Percentiles rank a stretch among this genome's conserved stretches.
Evolutionary conservation across 2,888 invertebrate species (phyloP).

Genomic region (Cheilosia vulpina): DNA sequence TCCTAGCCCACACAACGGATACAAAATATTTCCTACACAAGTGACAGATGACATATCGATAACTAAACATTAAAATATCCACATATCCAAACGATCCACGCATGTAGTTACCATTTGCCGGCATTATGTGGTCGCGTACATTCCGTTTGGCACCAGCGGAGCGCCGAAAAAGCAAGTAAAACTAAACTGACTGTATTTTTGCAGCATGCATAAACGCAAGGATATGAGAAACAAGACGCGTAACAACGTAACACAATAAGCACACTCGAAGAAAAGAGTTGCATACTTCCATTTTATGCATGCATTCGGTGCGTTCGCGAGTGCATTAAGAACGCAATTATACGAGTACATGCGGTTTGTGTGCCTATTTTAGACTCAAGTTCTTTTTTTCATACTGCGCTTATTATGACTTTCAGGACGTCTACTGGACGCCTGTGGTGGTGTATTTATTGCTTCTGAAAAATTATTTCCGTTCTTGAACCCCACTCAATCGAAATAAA

Average conservation of each 20-base stretch:
- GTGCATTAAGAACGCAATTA: conserved; percentile 53
- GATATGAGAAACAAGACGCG: conserved; percentile 36
- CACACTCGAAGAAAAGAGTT: conserved; percentile 53
- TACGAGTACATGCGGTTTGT: conserved; percentile 23
- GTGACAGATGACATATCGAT: conserved; percentile 38
- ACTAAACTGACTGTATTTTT: conserved; percentile 4
- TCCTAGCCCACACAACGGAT: conserved; percentile 9
- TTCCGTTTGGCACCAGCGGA: background rate
- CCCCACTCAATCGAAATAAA: conserved; percentile 39
- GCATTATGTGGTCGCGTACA: too few relatives aligned
- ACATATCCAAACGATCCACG: background rate
- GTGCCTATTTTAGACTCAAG: conserved; percentile 55
- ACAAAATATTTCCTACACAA: conserved; percentile 28
- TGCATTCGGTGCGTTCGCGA: conserved; percentile 45
- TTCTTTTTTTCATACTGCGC: conserved; percentile 11
- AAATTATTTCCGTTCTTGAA: conserved; percentile 60
- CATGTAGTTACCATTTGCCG: background rate
- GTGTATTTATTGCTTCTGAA: conserved; percentile 48
- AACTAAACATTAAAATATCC: conserved; percentile 22
- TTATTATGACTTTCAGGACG: conserved; percentile 41
- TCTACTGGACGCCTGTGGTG: conserved; percentile 50
- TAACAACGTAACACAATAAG: conserved; percentile 48
- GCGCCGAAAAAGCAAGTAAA: conserved; percentile 3
- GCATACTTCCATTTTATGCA: conserved; percentile 40
- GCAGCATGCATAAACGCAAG: conserved; percentile 26